These are phyloP conservation scores for Argentina silus DNA, from an alignment of 2,797 vertebrate species.

Conservation along the genomic window DNA sequence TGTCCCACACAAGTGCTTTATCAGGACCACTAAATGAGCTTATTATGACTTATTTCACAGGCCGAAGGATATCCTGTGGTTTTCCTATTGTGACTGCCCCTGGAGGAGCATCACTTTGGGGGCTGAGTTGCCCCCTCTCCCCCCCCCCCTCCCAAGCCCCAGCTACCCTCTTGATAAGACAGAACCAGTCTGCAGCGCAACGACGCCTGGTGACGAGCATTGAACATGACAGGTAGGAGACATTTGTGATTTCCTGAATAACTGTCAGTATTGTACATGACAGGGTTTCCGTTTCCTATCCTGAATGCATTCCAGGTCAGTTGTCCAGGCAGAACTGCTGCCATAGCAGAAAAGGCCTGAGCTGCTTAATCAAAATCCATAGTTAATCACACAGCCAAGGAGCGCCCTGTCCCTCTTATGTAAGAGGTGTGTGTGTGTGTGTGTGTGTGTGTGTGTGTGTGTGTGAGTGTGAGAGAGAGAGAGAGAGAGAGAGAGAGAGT, in stretches of 20 bases:
- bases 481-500: background rate
- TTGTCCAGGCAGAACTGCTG: background rate
- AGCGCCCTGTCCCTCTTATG: background rate
- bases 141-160: constrained; percentile 43
- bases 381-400: background rate
- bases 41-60: constrained; percentile 60
- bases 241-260: background rate
- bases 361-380: background rate
- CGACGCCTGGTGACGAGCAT: constrained; percentile 63
- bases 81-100: constrained; percentile 65
- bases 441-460: constrained; percentile 6
- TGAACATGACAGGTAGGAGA: constrained; percentile 71
- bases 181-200: constrained; percentile 31
- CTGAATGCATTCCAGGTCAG: background rate
- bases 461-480: background rate
- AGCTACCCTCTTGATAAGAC: background rate
- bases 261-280: background rate
- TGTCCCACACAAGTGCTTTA: too few species aligned
- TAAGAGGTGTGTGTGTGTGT: background rate
- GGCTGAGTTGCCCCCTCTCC: constrained; percentile 25
- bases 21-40: constrained; percentile 16
- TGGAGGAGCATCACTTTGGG: constrained; percentile 26
- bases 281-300: constrained; percentile 6
- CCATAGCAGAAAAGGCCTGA: background rate
- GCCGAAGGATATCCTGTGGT: constrained; percentile 64